These are phyloP conservation scores for Heliothis subflexa DNA, from an alignment of 1,140 invertebrate species.

Conservation along the genomic window DNA sequence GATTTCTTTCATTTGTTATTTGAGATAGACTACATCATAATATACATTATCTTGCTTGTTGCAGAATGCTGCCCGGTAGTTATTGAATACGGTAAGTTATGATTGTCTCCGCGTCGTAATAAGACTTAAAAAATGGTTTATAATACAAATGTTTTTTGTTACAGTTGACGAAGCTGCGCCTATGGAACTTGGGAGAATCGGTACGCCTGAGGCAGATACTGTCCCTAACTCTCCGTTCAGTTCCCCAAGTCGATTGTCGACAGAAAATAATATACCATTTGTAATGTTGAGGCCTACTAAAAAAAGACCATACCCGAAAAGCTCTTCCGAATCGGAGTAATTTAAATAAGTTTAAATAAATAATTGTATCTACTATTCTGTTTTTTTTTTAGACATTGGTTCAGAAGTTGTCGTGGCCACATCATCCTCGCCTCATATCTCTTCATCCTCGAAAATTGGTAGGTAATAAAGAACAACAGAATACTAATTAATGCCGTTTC, in stretches of 20 bases:
- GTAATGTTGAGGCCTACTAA: background rate
- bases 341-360: too few species aligned
- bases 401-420: too few species aligned
- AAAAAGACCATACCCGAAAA: too few species aligned
- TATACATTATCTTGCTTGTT: background rate
- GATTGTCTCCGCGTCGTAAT: background rate
- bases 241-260: background rate
- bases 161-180: background rate
- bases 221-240: background rate
- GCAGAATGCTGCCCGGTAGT: background rate
- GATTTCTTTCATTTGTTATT: too few species aligned
- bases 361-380: too few species aligned
- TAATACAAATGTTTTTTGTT: background rate
- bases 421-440: too few species aligned
- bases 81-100: background rate
- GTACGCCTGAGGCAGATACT: background rate
- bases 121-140: background rate
- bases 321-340: too few species aligned
- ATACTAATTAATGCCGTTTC: too few species aligned
- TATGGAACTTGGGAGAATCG: background rate
- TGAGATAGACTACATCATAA: too few species aligned
- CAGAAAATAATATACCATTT: background rate
- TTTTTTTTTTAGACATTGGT: too few species aligned
- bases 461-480: too few species aligned
- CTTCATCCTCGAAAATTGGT: too few species aligned